Percentiles rank a stretch among this genome's conserved stretches.
These are phyloP conservation scores for Ondatra zibethicus DNA, from an alignment of 2,113 vertebrate genomes.

Conservation along the genomic window DNA sequence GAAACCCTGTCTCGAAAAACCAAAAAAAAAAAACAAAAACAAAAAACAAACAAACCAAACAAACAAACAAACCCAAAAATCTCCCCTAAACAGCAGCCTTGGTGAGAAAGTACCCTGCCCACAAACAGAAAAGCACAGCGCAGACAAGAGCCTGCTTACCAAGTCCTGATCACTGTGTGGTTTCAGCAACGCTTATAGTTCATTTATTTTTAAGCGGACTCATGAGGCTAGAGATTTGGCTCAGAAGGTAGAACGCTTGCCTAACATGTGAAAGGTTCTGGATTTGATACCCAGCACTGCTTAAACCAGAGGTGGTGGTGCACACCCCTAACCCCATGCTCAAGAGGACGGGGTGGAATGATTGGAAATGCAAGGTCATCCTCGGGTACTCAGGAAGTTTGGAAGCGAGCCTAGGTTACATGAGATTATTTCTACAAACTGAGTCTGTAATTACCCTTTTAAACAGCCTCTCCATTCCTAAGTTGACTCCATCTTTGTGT, in stretches of 20 bases:
- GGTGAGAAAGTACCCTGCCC: background rate
- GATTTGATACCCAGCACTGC: background rate
- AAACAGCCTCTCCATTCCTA: background rate
- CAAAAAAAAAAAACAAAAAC: no score
- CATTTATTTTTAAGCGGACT: background rate
- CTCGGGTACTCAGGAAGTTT: background rate
- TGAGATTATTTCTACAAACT: no score
- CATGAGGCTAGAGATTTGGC: background rate
- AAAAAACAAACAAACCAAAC: no score
- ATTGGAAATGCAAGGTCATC: background rate
- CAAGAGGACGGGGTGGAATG: no score
- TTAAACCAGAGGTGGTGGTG: background rate
- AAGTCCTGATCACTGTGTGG: no score
- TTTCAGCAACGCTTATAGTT: background rate
- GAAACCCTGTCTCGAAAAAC: no score
- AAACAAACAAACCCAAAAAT: no score
- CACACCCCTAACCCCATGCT: background rate
- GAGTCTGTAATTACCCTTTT: background rate
- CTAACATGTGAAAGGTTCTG: background rate
- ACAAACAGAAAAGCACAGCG: background rate
- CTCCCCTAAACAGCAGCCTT: background rate
- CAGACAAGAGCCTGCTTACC: background rate
- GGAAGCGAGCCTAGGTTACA: background rate
- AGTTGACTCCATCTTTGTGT: conserved; percentile 21
- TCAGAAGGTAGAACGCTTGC: background rate